Evolutionary conservation across 2,888 invertebrate species (phyloP).

Genomic region (Chirona hameri): DNA sequence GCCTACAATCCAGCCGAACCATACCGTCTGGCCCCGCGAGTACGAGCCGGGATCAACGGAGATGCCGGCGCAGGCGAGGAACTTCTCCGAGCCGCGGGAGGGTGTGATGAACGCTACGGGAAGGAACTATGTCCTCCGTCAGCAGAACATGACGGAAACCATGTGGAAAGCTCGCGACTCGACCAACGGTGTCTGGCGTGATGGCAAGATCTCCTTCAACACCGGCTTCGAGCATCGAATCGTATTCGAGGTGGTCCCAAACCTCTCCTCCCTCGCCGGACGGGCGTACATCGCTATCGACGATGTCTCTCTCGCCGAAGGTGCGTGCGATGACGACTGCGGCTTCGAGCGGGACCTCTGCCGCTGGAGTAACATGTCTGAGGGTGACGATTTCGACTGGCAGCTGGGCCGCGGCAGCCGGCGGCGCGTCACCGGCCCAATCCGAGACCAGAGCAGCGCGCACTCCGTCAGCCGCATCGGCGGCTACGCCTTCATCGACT

Average conservation of each 20-base stretch:
- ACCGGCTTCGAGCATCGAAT: constrained; percentile 38
- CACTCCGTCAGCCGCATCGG: constrained; percentile 43
- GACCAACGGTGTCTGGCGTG: constrained; percentile 40
- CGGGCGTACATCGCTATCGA: constrained; percentile 47
- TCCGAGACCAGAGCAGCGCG: constrained; percentile 43
- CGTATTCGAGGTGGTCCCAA: constrained; percentile 39
- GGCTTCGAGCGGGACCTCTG: constrained; percentile 47
- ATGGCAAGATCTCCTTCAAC: constrained; percentile 39
- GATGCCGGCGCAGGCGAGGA: background rate
- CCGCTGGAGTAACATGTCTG: constrained; percentile 44
- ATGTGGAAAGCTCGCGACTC: constrained; percentile 38
- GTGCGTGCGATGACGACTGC: constrained; percentile 44
- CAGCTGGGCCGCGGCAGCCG: constrained; percentile 42
- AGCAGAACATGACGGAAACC: constrained; percentile 33
- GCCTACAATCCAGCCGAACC: background rate
- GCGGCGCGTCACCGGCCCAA: constrained; percentile 44
- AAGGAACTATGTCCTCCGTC: background rate
- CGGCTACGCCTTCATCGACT: constrained; percentile 45
- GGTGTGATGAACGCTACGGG: background rate
- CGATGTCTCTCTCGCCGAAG: constrained; percentile 44
- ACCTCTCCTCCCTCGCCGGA: constrained; percentile 34
- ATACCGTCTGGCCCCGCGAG: background rate
- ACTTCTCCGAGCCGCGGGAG: background rate
- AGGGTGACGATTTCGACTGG: constrained; percentile 46
- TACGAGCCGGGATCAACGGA: background rate